Evolutionary conservation across 2,888 invertebrate genomes (phyloP), one percentile per base, ranked within the genome.

Genomic region (Patella caerulea): DNA sequence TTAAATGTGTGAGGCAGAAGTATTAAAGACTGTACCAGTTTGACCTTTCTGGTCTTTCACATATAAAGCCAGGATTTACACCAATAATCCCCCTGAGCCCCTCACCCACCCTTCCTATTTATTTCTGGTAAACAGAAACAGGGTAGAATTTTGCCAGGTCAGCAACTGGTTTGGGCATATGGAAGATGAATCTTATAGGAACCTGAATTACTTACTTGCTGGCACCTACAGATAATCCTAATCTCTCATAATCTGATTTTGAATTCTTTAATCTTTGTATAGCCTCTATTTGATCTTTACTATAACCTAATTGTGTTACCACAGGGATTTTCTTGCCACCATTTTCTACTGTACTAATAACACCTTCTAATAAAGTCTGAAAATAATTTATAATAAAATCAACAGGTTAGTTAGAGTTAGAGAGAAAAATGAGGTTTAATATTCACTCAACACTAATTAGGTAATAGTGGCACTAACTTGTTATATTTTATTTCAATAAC

Each of bases 201-300:
- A 56, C 45, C 19, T 17, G 19, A n/a, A 5, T 19, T 2, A 86
- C 90, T 83, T 85, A 91, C 91, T 89, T 91, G 72, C 87, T 80
- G 45, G 91, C 90, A 19, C 89, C 88, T 7, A 84, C 85, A 5
- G 76, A 69, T 0, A 92, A 81, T 5, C 91, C 91, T 4, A 92
- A 87, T 72, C 91, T 82, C 75, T 92, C 91, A 78, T 88, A 89
- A 83, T 92, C 89, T 71, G 85, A 87, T 81, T 89, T 91, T n/a
- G 90, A 88, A 79, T 86, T 88, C 77, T 90, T 91, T 34, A 92
- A 84, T 70, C 88, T 85, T 80, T 91, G 89, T 73, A 92, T 92
- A 52, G 91, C 91, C 2, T 92, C 91, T 12, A 90, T 89, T 82
- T 92, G 92, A 75, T 92, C 92, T 78, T 90, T 91, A 45, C 89